phyloP scores from a whole-genome alignment of 1,140 invertebrate species.

The Meloidogyne chitwoodi region DNA sequence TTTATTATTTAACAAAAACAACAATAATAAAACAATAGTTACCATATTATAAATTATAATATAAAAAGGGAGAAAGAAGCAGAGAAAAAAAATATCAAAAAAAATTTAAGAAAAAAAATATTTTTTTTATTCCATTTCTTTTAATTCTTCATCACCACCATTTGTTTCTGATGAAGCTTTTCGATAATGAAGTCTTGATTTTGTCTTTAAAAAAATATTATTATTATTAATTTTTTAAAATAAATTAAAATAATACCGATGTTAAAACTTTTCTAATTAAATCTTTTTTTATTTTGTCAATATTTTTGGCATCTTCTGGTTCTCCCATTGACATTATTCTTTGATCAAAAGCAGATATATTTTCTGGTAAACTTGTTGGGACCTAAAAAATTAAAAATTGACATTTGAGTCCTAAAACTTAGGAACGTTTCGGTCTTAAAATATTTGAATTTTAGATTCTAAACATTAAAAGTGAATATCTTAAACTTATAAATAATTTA shows the following conservation, averaged over 20 bases:
- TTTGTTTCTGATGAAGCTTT: neutral
- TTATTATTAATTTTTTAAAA: neutral
- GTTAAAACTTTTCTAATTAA: constrained; percentile 43
- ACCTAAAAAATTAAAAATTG: constrained; percentile 17
- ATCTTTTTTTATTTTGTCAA: constrained; percentile 45
- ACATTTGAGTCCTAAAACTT: constrained; percentile 14
- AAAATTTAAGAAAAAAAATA: neutral
- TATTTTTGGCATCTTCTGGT: constrained; percentile 23
- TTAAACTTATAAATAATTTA: neutral
- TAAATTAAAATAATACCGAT: constrained; percentile 15
- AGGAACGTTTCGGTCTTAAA: too few species aligned
- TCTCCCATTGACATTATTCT: constrained; percentile 15
- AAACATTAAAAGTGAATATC: too few species aligned
- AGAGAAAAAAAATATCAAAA: neutral
- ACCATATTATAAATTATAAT: too few species aligned
- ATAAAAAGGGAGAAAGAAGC: too few species aligned
- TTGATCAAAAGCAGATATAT: constrained; percentile 38
- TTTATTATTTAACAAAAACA: too few species aligned
- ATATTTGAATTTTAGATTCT: too few species aligned
- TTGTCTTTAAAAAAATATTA: neutral
- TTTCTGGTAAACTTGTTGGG: constrained; percentile 35
- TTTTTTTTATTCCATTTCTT: constrained; percentile 2
- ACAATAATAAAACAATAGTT: too few species aligned
- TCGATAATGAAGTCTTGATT: neutral
- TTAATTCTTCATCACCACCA: neutral